Percentiles rank a stretch among this genome's conserved stretches.
Evolutionary conservation across 2,113 vertebrate genomes (phyloP).

Genomic region (Ariopsis seemanni): DNA sequence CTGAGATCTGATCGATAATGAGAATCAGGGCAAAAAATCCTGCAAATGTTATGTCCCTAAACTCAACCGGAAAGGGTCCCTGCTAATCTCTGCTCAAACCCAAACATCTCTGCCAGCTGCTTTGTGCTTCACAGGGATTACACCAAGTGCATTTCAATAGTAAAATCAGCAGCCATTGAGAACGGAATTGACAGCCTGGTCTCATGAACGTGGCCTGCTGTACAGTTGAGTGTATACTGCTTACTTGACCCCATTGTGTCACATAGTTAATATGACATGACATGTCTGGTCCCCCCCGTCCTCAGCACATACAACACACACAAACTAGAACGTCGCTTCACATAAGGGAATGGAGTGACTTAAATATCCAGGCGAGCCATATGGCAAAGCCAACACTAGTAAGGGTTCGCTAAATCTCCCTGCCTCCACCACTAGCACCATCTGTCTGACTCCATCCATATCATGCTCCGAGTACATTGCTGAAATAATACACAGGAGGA

Average conservation of each 20-base stretch:
- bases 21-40: slow-evolving; percentile 9
- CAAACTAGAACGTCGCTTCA: background rate
- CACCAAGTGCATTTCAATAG: background rate
- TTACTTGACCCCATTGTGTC: slow-evolving; percentile 44
- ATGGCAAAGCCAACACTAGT: slow-evolving; percentile 67
- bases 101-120: slow-evolving; percentile 36
- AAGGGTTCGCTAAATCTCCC: slow-evolving; percentile 58
- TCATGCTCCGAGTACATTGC: slow-evolving; percentile 7
- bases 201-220: background rate
- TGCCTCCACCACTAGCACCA: slow-evolving; percentile 62
- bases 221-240: slow-evolving; percentile 24
- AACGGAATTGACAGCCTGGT: slow-evolving; percentile 15
- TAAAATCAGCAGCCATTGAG: background rate
- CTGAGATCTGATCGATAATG: background rate
- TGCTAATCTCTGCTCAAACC: background rate
- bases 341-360: slow-evolving; percentile 2
- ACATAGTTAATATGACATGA: slow-evolving; percentile 46
- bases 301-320: background rate
- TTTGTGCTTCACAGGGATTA: slow-evolving; percentile 26
- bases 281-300: background rate
- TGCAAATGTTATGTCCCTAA: background rate
- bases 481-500: slow-evolving; percentile 13
- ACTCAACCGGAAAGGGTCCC: background rate
- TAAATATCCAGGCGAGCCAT: slow-evolving; percentile 57
- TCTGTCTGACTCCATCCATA: slow-evolving; percentile 56